These are phyloP conservation scores for Diarsia mendica DNA, from an alignment of 2,888 invertebrate species.

Conservation along the genomic window DNA sequence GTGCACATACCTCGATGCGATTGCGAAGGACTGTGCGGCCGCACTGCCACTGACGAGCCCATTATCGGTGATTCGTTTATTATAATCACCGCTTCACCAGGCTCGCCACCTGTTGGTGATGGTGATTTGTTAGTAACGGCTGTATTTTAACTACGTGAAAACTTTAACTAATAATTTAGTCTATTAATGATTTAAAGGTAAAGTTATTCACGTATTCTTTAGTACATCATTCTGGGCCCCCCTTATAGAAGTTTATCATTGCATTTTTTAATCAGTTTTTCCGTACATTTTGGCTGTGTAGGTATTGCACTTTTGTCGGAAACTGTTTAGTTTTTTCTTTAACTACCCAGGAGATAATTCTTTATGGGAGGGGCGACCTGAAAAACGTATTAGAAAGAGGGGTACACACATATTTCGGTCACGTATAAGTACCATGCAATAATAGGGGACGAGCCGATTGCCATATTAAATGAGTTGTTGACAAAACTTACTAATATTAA, in stretches of 20 bases:
- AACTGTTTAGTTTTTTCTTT: too few species aligned
- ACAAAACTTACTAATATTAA: constrained; percentile 87
- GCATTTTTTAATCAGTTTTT: too few species aligned
- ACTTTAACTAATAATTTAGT: neutral
- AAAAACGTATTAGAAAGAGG: neutral
- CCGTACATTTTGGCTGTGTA: too few species aligned
- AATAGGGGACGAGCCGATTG: too few species aligned
- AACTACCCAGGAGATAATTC: too few species aligned
- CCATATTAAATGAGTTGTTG: neutral
- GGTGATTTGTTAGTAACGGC: neutral
- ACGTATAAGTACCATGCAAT: neutral
- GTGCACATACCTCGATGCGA: constrained; percentile 77
- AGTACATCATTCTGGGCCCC: too few species aligned
- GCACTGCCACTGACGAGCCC: constrained; percentile 79
- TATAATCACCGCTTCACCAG: constrained; percentile 88
- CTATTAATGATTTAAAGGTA: neutral
- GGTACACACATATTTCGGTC: neutral
- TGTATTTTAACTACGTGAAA: neutral
- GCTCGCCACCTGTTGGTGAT: constrained; percentile 82
- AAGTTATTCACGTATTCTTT: neutral
- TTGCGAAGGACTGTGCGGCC: constrained; percentile 86
- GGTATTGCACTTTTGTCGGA: too few species aligned
- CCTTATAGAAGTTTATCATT: too few species aligned
- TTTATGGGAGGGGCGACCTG: neutral
- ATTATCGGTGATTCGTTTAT: constrained; percentile 86